Conservation (phyloP, 2,113 vertebrate species). For the Indicator indicator region DNA sequence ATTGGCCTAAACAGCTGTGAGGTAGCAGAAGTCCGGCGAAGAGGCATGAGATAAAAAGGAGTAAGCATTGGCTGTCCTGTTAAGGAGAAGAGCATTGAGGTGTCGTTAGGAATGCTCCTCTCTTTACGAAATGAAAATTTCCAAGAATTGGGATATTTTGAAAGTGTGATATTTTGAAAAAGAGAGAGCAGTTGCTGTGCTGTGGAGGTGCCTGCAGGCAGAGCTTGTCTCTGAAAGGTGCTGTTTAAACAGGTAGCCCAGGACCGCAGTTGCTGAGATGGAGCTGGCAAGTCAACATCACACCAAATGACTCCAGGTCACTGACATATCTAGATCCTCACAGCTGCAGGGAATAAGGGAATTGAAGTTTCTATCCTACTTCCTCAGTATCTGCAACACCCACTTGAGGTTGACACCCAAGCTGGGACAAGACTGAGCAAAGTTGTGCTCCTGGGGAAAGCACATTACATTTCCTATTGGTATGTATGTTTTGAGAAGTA, state of each 20-base stretch:
- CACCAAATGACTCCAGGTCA: not conserved
- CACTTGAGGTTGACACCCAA: not conserved
- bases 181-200: fast-evolving
- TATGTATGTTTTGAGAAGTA: not conserved
- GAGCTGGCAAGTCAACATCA: not conserved
- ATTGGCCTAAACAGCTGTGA: not conserved
- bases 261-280: not conserved
- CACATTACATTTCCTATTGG: not conserved
- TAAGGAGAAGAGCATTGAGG: not conserved
- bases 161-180: not conserved
- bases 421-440: not conserved
- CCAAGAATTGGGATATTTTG: not conserved
- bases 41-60: not conserved
- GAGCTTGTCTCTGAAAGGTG: not conserved
- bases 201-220: fast-evolving
- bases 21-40: not conserved
- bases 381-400: not conserved
- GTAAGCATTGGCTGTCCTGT: not conserved
- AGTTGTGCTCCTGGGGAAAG: not conserved
- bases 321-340: not conserved
- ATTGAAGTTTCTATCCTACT: not conserved
- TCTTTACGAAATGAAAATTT: not conserved
- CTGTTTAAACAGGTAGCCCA: fast-evolving
- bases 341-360: not conserved
- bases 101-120: not conserved